Evolutionary conservation across 2,888 invertebrate species (phyloP).

Genomic region (Barypeithes pellucidus): DNA sequence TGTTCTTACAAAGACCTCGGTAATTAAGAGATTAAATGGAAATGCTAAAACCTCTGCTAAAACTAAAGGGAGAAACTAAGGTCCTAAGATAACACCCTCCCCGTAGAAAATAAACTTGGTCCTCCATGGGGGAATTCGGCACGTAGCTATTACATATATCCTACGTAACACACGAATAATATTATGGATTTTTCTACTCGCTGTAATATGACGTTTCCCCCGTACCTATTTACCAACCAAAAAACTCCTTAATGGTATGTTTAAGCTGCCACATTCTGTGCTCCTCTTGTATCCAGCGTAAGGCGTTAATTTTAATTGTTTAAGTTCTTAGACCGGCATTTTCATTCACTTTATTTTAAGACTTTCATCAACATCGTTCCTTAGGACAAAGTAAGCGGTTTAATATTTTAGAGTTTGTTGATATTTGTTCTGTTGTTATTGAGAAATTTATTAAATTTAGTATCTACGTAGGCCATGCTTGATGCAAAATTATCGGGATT

Average conservation of each 20-base stretch:
- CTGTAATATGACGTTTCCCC: slow-evolving; percentile 3
- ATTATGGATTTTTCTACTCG: slow-evolving; percentile 21
- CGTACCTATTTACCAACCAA: slow-evolving; percentile 1
- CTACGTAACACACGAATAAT: not conserved
- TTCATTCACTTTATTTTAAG: slow-evolving; percentile 28
- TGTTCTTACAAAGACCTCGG: slow-evolving; percentile 2
- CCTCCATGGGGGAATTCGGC: slow-evolving; percentile 6
- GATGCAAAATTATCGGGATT: not conserved
- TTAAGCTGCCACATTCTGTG: slow-evolving; percentile 9
- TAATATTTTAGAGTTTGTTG: slow-evolving; percentile 23
- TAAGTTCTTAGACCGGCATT: slow-evolving; percentile 21
- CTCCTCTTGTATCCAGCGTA: slow-evolving; percentile 5
- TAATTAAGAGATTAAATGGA: slow-evolving; percentile 20
- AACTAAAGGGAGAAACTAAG: slow-evolving; percentile 16
- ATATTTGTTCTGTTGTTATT: slow-evolving; percentile 9
- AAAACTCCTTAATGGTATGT: slow-evolving; percentile 12
- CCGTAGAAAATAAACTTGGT: slow-evolving; percentile 19
- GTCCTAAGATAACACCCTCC: slow-evolving; percentile 8
- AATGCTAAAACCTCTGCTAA: not conserved
- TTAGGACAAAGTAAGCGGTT: slow-evolving; percentile 15
- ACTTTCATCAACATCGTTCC: slow-evolving; percentile 10
- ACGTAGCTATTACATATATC: not conserved
- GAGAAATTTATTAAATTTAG: slow-evolving; percentile 7
- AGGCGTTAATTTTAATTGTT: slow-evolving; percentile 27
- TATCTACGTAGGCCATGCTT: not conserved